phyloP scores from a whole-genome alignment of 2,113 vertebrate genomes.

The Catharus fuscescens region DNA sequence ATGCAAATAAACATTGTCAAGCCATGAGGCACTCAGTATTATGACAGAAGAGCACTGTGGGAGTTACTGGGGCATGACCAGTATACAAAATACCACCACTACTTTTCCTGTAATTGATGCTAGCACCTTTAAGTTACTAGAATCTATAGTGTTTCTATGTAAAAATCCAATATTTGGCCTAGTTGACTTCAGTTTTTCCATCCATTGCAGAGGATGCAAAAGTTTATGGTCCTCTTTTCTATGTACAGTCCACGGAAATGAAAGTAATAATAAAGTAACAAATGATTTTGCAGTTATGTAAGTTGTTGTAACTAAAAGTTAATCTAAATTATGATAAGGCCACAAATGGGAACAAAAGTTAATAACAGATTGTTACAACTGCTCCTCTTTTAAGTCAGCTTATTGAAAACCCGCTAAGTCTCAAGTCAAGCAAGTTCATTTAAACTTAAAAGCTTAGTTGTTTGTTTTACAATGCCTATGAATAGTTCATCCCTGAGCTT shows the following conservation, averaged over 20 bases:
- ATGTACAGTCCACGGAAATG: background rate
- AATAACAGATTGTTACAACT: background rate
- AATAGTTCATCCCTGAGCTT: background rate
- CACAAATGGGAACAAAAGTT: background rate
- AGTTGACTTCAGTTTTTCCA: background rate
- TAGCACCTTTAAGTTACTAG: background rate
- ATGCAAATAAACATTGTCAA: conserved; percentile 50
- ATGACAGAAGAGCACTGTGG: conserved; percentile 8
- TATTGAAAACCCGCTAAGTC: background rate
- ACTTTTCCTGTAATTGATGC: background rate
- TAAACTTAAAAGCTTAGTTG: background rate
- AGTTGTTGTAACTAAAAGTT: background rate
- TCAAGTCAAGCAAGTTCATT: background rate
- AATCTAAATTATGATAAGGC: background rate
- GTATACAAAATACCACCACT: conserved; percentile 3
- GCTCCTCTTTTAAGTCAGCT: background rate
- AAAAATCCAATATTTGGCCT: background rate
- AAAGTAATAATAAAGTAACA: background rate
- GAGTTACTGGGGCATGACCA: conserved; percentile 17
- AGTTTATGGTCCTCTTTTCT: background rate
- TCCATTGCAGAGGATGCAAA: background rate
- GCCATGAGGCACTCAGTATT: background rate
- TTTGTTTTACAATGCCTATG: background rate
- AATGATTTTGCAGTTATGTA: background rate
- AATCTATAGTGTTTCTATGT: background rate